A percentile compares a stretch with the other conserved stretches of the same genome.
These are phyloP conservation scores for Pachycephus smyrnensis DNA, from an alignment of 2,888 invertebrate genomes.

Conservation along the genomic window DNA sequence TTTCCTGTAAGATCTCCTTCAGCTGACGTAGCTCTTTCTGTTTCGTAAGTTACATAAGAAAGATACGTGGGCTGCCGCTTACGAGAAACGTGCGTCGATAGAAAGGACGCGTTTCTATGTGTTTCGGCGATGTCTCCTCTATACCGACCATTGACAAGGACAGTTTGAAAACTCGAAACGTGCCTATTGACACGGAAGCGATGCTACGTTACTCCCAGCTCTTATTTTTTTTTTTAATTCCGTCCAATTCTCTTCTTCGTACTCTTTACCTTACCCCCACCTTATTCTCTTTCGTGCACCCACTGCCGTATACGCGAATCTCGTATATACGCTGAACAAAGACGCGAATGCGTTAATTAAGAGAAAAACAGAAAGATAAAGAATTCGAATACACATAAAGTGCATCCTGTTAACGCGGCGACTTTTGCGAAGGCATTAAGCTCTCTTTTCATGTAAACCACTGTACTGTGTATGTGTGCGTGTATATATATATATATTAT, in stretches of 20 bases:
- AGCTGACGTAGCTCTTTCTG: conserved; percentile 21
- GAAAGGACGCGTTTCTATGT: background rate
- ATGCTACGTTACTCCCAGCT: conserved; percentile 23
- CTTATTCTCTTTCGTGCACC: background rate
- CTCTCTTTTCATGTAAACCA: background rate
- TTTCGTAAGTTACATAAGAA: conserved; percentile 23
- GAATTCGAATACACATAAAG: background rate
- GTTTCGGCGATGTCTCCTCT: background rate
- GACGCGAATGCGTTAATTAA: background rate
- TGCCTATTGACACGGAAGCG: conserved; percentile 39
- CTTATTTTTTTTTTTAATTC: conserved; percentile 32
- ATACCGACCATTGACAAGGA: background rate
- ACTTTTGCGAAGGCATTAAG: background rate
- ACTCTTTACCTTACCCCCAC: background rate
- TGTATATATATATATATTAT: background rate
- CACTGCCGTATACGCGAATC: background rate
- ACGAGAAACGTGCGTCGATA: conserved; percentile 15
- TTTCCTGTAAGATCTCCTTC: conserved; percentile 39
- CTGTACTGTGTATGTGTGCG: background rate
- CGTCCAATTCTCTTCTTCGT: background rate
- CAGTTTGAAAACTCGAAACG: conserved; percentile 6
- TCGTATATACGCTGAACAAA: background rate
- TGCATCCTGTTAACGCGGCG: background rate
- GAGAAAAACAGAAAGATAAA: background rate
- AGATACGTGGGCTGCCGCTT: conserved; percentile 5